These are phyloP conservation scores for Gerris lacustris DNA, from an alignment of 2,888 invertebrate genomes.

Conservation along the genomic window DNA sequence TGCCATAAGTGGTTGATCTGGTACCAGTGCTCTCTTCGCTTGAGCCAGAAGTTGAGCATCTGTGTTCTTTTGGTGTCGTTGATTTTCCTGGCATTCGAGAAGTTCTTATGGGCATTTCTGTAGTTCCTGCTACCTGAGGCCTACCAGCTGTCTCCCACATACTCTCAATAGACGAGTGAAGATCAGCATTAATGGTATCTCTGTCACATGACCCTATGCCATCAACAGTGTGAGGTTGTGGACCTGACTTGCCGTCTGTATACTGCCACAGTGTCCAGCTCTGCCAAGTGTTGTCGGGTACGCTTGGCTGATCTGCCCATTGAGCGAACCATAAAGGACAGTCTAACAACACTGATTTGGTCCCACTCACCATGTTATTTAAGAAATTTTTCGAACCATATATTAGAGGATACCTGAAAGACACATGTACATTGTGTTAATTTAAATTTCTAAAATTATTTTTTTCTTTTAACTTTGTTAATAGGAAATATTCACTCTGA, in stretches of 20 bases:
- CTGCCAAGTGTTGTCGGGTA: slow-evolving; percentile 18
- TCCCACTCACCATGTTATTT: slow-evolving; percentile 11
- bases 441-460: no score
- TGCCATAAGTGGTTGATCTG: no score
- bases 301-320: slow-evolving; percentile 2
- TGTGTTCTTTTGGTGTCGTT: no score
- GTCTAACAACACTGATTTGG: slow-evolving; percentile 17
- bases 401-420: slow-evolving; percentile 17
- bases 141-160: background rate
- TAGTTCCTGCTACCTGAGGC: no score
- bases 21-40: no score
- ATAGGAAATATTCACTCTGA: no score
- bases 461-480: no score
- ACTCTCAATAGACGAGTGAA: background rate
- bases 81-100: no score
- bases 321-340: slow-evolving; percentile 25
- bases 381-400: slow-evolving; percentile 24
- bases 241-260: slow-evolving; percentile 23
- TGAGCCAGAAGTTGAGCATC: no score
- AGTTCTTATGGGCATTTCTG: no score
- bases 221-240: slow-evolving; percentile 20
- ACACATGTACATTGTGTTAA: no score
- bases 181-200: slow-evolving; percentile 20
- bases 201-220: slow-evolving; percentile 27
- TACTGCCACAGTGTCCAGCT: slow-evolving; percentile 28